phyloP scores from a whole-genome alignment of 2,797 vertebrate genomes.

The Poeciliopsis presidionis region DNA sequence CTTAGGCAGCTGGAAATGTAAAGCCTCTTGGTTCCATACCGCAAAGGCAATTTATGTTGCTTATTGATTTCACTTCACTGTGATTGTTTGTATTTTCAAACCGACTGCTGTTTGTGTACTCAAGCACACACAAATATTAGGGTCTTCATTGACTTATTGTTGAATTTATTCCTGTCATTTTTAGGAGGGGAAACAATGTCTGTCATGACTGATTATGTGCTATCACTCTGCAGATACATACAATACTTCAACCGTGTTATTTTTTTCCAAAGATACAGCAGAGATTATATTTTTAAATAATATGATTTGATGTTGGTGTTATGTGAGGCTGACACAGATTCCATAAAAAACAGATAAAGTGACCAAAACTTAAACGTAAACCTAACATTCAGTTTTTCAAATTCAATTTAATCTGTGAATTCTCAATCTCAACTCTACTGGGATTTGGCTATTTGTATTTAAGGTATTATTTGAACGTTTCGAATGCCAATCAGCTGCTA shows the following conservation, averaged over 20 bases:
- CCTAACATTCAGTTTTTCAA: too few species aligned
- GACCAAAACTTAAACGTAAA: too few species aligned
- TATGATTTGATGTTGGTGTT: not conserved
- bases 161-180: conserved; percentile 31
- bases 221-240: not conserved
- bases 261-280: not conserved
- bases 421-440: too few species aligned
- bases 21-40: conserved; percentile 13
- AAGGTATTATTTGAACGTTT: too few species aligned
- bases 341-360: not conserved
- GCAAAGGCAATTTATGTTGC: conserved; percentile 44
- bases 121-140: conserved; percentile 4
- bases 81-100: conserved; percentile 48
- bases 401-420: too few species aligned
- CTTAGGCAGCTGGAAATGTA: conserved; percentile 17
- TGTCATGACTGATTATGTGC: not conserved
- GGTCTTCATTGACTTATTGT: conserved; percentile 25
- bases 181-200: not conserved
- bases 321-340: not conserved
- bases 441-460: too few species aligned
- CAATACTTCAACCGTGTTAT: not conserved
- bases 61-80: conserved; percentile 48
- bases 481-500: too few species aligned
- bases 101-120: conserved; percentile 3
- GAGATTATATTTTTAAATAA: not conserved